Conservation (phyloP, 2,797 vertebrate species). For the Agapornis canus region DNA sequence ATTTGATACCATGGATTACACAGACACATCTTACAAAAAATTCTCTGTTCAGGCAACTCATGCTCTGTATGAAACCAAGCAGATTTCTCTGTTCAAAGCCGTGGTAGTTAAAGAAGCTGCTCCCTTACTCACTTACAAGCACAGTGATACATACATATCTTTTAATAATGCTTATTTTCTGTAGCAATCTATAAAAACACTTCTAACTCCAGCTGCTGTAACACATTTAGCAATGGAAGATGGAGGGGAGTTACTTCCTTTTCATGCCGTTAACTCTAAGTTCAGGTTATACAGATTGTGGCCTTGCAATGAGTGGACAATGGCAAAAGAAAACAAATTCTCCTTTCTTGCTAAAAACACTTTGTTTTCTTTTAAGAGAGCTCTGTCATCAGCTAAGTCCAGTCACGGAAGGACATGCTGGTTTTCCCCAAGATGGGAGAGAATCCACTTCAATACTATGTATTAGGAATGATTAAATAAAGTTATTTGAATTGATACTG, state of each 20-base stretch:
- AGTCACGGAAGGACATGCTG: neutral
- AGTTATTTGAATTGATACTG: neutral
- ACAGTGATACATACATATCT: neutral
- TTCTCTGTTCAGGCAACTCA: neutral
- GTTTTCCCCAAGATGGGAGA: neutral
- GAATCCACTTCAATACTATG: neutral
- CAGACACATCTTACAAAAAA: accelerated
- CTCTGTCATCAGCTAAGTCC: neutral
- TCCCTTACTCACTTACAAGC: neutral
- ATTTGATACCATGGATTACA: neutral
- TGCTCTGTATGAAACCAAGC: neutral
- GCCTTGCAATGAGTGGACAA: neutral
- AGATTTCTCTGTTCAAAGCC: neutral
- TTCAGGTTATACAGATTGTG: neutral
- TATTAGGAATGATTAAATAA: neutral
- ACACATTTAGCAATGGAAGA: neutral
- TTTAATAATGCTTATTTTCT: neutral
- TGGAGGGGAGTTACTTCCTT: neutral
- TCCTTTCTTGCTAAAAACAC: neutral
- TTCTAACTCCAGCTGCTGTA: neutral
- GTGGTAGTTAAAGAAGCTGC: neutral
- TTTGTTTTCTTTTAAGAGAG: neutral
- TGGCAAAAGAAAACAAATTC: neutral
- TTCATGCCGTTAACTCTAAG: neutral
- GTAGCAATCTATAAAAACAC: neutral